These are phyloP conservation scores for Dolichomitus sp. DNA, from an alignment of 2,888 invertebrate species.

Conservation along the genomic window DNA sequence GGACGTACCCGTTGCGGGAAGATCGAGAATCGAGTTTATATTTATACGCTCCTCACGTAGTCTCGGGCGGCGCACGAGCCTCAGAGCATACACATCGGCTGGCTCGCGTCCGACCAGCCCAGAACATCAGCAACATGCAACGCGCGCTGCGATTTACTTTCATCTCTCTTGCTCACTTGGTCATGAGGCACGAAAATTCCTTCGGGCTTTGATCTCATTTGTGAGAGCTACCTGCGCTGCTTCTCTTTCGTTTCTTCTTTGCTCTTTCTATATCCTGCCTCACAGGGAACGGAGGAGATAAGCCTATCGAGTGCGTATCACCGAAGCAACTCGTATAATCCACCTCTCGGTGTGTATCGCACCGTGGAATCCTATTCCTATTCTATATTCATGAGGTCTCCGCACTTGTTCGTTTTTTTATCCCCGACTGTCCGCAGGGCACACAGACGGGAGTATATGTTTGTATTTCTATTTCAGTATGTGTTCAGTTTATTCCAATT, in stretches of 20 bases:
- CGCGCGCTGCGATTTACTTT: constrained; percentile 55
- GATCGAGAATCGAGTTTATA: constrained; percentile 66
- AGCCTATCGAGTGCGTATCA: constrained; percentile 33
- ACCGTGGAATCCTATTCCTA: constrained; percentile 1
- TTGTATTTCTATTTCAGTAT: no score
- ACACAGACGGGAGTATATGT: no score
- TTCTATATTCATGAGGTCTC: constrained; percentile 2
- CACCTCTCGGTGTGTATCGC: not conserved
- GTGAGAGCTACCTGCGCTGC: constrained; percentile 28
- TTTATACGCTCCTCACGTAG: constrained; percentile 64
- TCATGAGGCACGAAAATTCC: constrained; percentile 44
- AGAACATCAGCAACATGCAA: constrained; percentile 44
- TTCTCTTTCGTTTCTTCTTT: not conserved
- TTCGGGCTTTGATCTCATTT: constrained; percentile 65
- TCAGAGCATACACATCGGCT: constrained; percentile 31
- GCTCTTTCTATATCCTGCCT: constrained; percentile 35
- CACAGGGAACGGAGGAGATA: constrained; percentile 30
- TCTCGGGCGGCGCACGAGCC: constrained; percentile 39
- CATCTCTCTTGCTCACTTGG: constrained; percentile 29
- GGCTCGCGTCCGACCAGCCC: constrained; percentile 21
- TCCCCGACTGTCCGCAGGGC: no score
- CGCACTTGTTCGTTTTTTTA: not conserved
- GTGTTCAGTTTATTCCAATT: no score
- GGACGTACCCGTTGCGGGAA: constrained; percentile 57
- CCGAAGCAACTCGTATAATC: constrained; percentile 2